Evolutionary conservation across 2,113 vertebrate genomes (phyloP), one percentile per base, ranked within the genome.

Genomic region (Spermophilus dauricus): DNA sequence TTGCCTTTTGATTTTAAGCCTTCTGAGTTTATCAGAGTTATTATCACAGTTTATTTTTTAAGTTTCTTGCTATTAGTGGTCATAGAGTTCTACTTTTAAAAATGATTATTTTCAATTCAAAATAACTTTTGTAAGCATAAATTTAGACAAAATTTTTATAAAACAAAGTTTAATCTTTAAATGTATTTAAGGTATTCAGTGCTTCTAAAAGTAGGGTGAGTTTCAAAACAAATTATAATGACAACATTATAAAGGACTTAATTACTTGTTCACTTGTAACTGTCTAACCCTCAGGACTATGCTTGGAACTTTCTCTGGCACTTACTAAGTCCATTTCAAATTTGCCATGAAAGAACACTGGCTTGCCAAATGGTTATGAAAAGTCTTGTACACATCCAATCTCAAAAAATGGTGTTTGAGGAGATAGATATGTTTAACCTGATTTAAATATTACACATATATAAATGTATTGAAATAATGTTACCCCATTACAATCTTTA

Each of bases 41-140:
- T 56, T 61, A 87, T 30, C 18, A 63, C 72, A 75, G 5, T 65
- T 81, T 95, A 77, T 8, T 51, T 94, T 89, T 85, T 34, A 75
- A 81, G 34, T 73, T 48, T 89, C 51, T 89, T 92, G 12, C 4
- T 72, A 82, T 86, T 67, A 81, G 32, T 28, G 12, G 4, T 77
- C 7, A 61, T 70, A 70, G 3, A 76, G 18, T 82, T 82, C 53
- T 51, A 48, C 5, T 63, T 78, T 73, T 65, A 92, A 94, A 45
- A 65, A 86, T 85, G 70, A 75, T 89, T 53, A 72, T 56, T 61
- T 92, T 73, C 28, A 65, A 6, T 67, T 92, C 18, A 87, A 95
- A 94, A 58, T 2, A 72, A 72, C 7, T 26, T 92, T 65, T 96
- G 8, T n/a, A 58, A 61, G 4, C 16, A 94, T 42, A 77, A 58